A percentile compares a stretch with the other conserved stretches of the same genome.
These are phyloP conservation scores for Exephanes ischioxanthus DNA, from an alignment of 2,888 invertebrate genomes.

Conservation along the genomic window DNA sequence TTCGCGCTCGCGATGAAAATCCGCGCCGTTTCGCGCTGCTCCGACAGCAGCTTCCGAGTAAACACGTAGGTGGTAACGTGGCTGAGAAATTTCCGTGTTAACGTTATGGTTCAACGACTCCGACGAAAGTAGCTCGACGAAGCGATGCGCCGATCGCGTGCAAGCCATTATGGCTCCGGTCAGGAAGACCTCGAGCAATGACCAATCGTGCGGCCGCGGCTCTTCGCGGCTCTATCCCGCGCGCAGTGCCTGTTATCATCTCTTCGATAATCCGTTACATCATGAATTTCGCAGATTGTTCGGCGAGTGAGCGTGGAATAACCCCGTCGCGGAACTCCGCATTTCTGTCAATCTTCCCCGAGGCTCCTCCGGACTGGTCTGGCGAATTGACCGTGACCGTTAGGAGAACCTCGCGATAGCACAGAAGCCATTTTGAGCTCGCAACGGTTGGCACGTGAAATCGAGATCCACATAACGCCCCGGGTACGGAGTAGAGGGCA, in stretches of 20 bases:
- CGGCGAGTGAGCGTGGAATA: slow-evolving; percentile 8
- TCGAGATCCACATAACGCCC: slow-evolving; percentile 44
- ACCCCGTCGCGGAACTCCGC: neutral
- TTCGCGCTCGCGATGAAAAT: neutral
- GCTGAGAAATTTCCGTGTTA: slow-evolving; percentile 1
- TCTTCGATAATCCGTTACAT: slow-evolving; percentile 36
- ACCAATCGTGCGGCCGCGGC: slow-evolving; percentile 22
- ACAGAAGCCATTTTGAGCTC: slow-evolving; percentile 39
- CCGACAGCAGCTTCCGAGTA: neutral
- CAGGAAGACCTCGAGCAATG: slow-evolving; percentile 37
- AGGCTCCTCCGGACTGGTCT: slow-evolving; percentile 18
- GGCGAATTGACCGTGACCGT: slow-evolving; percentile 49
- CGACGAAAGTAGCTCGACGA: slow-evolving; percentile 4
- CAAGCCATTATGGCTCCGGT: neutral
- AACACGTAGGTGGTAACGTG: slow-evolving; percentile 8
- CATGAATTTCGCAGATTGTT: slow-evolving; percentile 31
- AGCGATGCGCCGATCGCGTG: slow-evolving; percentile 24
- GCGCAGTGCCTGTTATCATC: slow-evolving; percentile 29
- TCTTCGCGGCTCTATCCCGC: slow-evolving; percentile 16
- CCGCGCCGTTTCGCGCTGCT: neutral
- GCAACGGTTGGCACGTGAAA: slow-evolving; percentile 27
- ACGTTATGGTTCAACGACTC: slow-evolving; percentile 36
- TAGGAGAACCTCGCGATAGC: slow-evolving; percentile 52
- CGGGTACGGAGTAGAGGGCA: slow-evolving; percentile 20
- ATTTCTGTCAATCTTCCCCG: slow-evolving; percentile 27